Conservation (phyloP, 1,140 invertebrate genomes). For the Oryzaephilus surinamensis region DNA sequence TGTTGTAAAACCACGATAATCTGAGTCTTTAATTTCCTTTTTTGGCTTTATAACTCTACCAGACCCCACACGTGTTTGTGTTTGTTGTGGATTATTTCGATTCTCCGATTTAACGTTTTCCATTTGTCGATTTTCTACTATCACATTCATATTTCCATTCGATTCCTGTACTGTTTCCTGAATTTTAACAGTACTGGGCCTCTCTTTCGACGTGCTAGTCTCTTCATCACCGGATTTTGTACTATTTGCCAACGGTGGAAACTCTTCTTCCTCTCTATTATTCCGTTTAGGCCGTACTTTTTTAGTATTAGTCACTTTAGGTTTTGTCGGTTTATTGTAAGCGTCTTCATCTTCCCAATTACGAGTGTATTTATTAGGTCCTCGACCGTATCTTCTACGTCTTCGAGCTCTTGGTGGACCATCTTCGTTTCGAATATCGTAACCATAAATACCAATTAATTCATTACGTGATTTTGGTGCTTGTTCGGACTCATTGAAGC, state of each 20-base stretch:
- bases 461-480: slow-evolving; percentile 81
- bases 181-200: no score
- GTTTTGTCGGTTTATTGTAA: slow-evolving; percentile 45
- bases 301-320: slow-evolving; percentile 1
- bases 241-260: slow-evolving; percentile 17
- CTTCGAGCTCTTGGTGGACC: slow-evolving; percentile 77
- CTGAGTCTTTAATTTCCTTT: slow-evolving; percentile 28
- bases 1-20: slow-evolving; percentile 31
- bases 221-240: no score
- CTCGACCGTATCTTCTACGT: slow-evolving; percentile 74
- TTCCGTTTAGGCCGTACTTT: neutral
- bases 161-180: no score
- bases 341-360: slow-evolving; percentile 89
- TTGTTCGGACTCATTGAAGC: slow-evolving; percentile 71
- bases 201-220: no score
- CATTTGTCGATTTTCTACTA: slow-evolving; percentile 3
- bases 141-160: no score
- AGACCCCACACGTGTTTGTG: slow-evolving; percentile 22
- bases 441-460: slow-evolving; percentile 80
- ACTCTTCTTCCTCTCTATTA: slow-evolving; percentile 18
- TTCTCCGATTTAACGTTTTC: slow-evolving; percentile 1
- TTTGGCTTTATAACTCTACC: slow-evolving; percentile 28
- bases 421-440: slow-evolving; percentile 89
- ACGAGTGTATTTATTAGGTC: slow-evolving; percentile 81
- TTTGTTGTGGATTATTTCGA: slow-evolving; percentile 2